Evolutionary conservation across 2,888 invertebrate genomes (phyloP).

Genomic region (Entomobrya proxima): DNA sequence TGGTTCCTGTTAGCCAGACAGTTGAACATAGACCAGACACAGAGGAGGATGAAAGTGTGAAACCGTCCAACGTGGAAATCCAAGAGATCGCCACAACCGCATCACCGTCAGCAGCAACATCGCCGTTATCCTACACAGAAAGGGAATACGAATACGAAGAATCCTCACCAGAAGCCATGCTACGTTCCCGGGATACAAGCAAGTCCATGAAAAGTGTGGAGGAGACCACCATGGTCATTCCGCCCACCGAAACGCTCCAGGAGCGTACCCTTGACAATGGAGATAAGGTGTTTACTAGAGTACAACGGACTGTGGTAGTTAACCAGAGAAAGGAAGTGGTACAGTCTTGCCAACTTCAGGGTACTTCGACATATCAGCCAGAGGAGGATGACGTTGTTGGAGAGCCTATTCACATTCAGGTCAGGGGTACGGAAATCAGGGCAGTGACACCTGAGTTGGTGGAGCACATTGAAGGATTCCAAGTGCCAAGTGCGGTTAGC

Average conservation of each 20-base stretch:
- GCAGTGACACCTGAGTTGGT: conserved; percentile 63
- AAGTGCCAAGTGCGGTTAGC: conserved; percentile 56
- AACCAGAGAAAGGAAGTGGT: conserved; percentile 73
- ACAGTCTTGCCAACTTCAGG: conserved; percentile 64
- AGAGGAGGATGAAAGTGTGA: conserved; percentile 77
- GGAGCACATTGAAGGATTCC: conserved; percentile 55
- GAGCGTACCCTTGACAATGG: conserved; percentile 57
- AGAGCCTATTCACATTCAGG: conserved; percentile 17
- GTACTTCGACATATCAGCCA: not conserved
- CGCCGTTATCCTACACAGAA: too few species aligned
- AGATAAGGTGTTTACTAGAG: conserved; percentile 67
- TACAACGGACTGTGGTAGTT: conserved; percentile 71
- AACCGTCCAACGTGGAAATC: not conserved
- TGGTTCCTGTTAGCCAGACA: conserved; percentile 73
- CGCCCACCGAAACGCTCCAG: conserved; percentile 48
- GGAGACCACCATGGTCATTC: conserved; percentile 70
- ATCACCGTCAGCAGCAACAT: conserved; percentile 22
- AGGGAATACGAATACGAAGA: not conserved
- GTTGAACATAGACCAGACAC: conserved; percentile 78
- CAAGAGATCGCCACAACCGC: not conserved
- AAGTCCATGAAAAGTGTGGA: conserved; percentile 64
- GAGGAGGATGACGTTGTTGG: not conserved
- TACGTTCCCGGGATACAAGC: not conserved
- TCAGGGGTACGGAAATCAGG: not conserved
- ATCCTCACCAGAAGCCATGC: conserved; percentile 20